Conservation (phyloP, 2,888 invertebrate genomes). For the Leuctra nigra region DNA sequence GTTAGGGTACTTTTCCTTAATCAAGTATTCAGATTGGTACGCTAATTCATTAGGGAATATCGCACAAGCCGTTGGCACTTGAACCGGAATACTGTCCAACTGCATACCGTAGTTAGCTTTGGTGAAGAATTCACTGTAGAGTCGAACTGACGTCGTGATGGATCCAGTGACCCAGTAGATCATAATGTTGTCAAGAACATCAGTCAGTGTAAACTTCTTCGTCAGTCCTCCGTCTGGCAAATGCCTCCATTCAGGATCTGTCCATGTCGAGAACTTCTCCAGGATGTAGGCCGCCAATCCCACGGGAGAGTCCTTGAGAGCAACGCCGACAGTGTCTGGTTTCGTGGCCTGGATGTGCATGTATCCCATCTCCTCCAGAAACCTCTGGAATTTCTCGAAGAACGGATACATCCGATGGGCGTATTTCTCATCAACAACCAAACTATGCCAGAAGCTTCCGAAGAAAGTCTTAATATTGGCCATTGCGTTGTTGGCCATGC, state of each 20-base stretch:
- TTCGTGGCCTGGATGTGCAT: slow-evolving; percentile 46
- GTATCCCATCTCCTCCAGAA: slow-evolving; percentile 43
- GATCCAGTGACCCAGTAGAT: slow-evolving; percentile 47
- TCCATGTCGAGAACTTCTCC: slow-evolving; percentile 49
- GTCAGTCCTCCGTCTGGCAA: slow-evolving; percentile 43
- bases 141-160: slow-evolving; percentile 42
- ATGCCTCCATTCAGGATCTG: slow-evolving; percentile 34
- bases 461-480: slow-evolving; percentile 31
- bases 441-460: slow-evolving; percentile 34
- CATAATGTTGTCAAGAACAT: slow-evolving; percentile 48
- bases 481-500: slow-evolving; percentile 37
- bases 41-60: slow-evolving; percentile 64
- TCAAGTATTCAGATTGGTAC: slow-evolving; percentile 50
- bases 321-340: slow-evolving; percentile 46
- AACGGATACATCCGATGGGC: slow-evolving; percentile 34
- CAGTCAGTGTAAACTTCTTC: slow-evolving; percentile 42
- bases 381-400: slow-evolving; percentile 28
- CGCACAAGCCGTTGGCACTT: slow-evolving; percentile 66
- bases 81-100: slow-evolving; percentile 8
- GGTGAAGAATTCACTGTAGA: slow-evolving; percentile 40
- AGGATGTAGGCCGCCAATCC: slow-evolving; percentile 49
- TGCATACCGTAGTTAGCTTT: slow-evolving; percentile 9
- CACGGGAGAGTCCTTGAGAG: slow-evolving; percentile 44
- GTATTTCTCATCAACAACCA: slow-evolving; percentile 34
- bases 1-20: slow-evolving; percentile 55